Conservation (phyloP, 2,797 vertebrate species). For the Cephalopachus bancanus region DNA sequence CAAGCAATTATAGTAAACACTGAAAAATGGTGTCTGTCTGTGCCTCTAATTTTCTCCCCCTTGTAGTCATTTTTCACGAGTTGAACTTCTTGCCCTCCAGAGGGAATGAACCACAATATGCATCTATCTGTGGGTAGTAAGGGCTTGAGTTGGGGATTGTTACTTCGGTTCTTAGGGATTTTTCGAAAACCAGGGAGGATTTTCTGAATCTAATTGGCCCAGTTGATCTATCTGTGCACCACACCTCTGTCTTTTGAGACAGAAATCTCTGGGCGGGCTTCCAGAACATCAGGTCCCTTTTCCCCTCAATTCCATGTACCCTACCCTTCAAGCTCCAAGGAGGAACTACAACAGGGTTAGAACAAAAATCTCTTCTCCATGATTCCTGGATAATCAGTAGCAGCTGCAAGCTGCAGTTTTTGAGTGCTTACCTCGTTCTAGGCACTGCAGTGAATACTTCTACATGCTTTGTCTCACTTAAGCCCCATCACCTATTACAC, state of each 20-base stretch:
- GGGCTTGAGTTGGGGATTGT: neutral
- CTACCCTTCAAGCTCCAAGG: neutral
- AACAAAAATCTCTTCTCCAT: neutral
- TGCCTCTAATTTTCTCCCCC: neutral
- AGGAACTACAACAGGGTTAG: neutral
- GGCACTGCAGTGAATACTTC: neutral
- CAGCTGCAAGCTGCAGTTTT: neutral
- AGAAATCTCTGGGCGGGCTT: neutral
- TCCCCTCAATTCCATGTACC: neutral
- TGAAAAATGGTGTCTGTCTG: constrained; percentile 14
- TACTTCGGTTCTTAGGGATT: neutral
- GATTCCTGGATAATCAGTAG: neutral
- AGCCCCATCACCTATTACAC: neutral
- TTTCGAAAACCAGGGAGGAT: neutral
- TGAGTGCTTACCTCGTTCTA: neutral
- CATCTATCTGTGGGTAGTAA: neutral
- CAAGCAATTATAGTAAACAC: neutral
- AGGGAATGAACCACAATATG: neutral
- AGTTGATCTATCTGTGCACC: neutral
- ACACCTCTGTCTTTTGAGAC: neutral
- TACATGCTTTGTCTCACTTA: neutral
- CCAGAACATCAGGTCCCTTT: neutral
- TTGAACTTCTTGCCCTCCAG: neutral
- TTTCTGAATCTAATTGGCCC: neutral
- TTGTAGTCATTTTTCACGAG: constrained; percentile 37